Conservation (phyloP, 2,888 invertebrate genomes). For the Nemotelus nigrinus region DNA sequence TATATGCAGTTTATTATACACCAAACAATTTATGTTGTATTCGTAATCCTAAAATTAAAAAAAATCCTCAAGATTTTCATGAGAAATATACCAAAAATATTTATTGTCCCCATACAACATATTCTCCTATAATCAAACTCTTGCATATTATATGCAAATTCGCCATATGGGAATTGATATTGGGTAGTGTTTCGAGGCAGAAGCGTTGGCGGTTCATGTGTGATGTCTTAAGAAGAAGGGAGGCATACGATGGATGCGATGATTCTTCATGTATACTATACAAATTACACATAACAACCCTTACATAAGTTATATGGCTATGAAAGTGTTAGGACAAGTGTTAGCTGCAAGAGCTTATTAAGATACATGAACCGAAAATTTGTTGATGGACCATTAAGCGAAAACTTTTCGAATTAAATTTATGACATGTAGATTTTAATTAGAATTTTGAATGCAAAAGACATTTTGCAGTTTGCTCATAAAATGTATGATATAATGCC, state of each 20-base stretch:
- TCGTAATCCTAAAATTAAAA: not conserved
- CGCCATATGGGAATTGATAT: not conserved
- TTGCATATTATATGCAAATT: slow-evolving; percentile 15
- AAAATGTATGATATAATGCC: not conserved
- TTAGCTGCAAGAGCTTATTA: slow-evolving; percentile 25
- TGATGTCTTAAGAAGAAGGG: slow-evolving; percentile 26
- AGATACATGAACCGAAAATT: slow-evolving; percentile 33
- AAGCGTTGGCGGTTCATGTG: not conserved
- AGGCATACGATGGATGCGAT: not conserved
- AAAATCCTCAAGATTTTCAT: not conserved
- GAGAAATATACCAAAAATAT: not conserved
- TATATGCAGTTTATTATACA: no score
- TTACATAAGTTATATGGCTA: not conserved
- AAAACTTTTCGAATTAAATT: slow-evolving; percentile 29
- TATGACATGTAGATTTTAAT: slow-evolving; percentile 33
- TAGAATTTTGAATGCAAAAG: slow-evolving; percentile 17
- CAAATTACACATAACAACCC: slow-evolving; percentile 3
- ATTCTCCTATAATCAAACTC: not conserved
- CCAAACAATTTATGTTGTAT: not conserved
- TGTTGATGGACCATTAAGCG: slow-evolving; percentile 36
- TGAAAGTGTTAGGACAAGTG: not conserved
- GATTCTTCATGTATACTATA: slow-evolving; percentile 18
- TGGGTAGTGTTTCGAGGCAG: not conserved
- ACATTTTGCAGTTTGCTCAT: not conserved
- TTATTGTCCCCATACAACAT: not conserved